Evolutionary conservation across 1,140 invertebrate genomes (phyloP).

Genomic region (Nymphalis io): DNA sequence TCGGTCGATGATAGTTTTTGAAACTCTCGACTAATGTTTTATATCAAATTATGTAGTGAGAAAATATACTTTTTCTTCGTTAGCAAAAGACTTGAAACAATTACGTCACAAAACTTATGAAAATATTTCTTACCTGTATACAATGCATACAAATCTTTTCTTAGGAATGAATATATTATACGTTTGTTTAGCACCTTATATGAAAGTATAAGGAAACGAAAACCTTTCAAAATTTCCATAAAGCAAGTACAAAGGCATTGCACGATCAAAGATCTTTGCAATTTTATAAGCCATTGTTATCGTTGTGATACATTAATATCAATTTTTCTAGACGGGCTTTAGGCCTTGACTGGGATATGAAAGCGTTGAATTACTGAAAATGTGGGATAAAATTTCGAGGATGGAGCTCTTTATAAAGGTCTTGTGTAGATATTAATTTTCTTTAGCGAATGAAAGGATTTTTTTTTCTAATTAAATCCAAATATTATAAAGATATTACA

Average conservation of each 20-base stretch:
- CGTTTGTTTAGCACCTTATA: background rate
- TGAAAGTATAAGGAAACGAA: background rate
- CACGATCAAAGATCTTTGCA: conserved; percentile 26
- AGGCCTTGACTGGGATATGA: conserved; percentile 16
- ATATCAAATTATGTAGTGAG: too few relatives aligned
- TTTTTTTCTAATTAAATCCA: background rate
- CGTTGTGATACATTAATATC: conserved; percentile 36
- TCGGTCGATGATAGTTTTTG: too few relatives aligned
- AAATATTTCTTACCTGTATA: too few relatives aligned
- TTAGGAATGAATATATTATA: background rate
- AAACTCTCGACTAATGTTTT: too few relatives aligned
- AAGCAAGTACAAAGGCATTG: conserved; percentile 19
- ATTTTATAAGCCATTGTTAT: conserved; percentile 31
- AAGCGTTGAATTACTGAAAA: conserved; percentile 19
- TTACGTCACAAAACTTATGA: too few relatives aligned
- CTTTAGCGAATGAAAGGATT: background rate
- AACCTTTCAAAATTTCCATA: conserved; percentile 8
- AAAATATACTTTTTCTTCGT: too few relatives aligned
- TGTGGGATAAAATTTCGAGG: conserved; percentile 8
- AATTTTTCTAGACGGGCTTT: conserved; percentile 33
- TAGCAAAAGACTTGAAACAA: too few relatives aligned
- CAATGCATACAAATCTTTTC: background rate
- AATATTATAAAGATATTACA: background rate
- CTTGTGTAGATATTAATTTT: conserved; percentile 12
- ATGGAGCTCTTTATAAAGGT: conserved; percentile 5